These are phyloP conservation scores for Cariama cristata DNA, from an alignment of 2,113 vertebrate genomes.

Conservation along the genomic window DNA sequence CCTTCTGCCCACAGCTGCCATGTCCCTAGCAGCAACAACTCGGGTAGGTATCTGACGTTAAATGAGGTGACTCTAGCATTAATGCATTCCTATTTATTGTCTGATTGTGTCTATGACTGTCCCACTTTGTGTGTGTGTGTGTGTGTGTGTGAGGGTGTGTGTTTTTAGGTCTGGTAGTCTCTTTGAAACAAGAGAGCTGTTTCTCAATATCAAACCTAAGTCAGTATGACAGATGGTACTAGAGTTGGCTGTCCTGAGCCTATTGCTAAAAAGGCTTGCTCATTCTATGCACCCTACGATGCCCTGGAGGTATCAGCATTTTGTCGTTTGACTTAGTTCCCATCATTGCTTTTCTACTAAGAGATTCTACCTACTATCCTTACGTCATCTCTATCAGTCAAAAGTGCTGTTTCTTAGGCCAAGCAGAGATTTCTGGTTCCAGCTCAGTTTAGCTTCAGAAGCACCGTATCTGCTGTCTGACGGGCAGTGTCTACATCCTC, in stretches of 20 bases:
- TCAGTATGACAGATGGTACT: neutral
- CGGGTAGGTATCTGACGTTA: neutral
- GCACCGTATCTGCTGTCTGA: neutral
- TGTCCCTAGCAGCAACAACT: neutral
- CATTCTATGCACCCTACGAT: neutral
- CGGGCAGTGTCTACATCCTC: fast-evolving
- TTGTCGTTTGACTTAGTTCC: neutral
- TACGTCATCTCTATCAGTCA: fast-evolving
- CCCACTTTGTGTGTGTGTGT: neutral
- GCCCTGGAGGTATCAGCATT: neutral
- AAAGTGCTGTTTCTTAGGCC: neutral
- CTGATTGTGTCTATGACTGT: neutral
- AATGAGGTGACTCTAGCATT: neutral
- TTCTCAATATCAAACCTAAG: neutral
- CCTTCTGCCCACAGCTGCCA: neutral
- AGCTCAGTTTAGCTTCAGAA: neutral
- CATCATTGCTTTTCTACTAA: neutral
- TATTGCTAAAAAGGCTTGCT: neutral
- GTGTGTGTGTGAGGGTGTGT: neutral
- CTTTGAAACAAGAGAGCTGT: neutral
- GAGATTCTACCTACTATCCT: neutral
- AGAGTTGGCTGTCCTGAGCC: neutral
- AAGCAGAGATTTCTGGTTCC: neutral
- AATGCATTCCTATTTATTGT: neutral
- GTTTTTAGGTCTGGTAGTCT: neutral